Percentiles rank a stretch among this genome's conserved stretches.
phyloP scores from a whole-genome alignment of 2,113 vertebrate species.

The Rhegmatorhina hoffmannsi region DNA sequence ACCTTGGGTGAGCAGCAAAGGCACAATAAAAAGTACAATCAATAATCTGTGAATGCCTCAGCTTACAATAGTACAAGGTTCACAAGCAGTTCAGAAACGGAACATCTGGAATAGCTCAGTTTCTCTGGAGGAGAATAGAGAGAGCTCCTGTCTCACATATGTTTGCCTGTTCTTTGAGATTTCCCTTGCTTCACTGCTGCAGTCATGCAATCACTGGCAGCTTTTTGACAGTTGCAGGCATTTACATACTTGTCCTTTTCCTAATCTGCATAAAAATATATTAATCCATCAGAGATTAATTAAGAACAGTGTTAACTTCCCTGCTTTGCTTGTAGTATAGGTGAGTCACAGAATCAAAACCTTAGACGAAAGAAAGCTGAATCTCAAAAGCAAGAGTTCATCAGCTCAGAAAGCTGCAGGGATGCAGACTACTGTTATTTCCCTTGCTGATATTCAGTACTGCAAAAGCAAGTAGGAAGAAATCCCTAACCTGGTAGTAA shows the following conservation, averaged over 20 bases:
- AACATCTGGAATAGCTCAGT: constrained; percentile 7
- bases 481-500: background rate
- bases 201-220: background rate
- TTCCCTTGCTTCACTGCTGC: background rate
- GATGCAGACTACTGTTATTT: constrained; percentile 26
- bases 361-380: background rate
- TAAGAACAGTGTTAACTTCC: constrained; percentile 11
- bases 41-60: background rate
- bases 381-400: constrained; percentile 13
- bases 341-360: background rate
- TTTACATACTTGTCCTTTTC: background rate
- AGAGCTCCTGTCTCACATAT: background rate
- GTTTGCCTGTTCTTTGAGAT: background rate
- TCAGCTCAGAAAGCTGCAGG: constrained; percentile 25
- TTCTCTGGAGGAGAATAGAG: constrained; percentile 2
- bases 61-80: constrained; percentile 5
- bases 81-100: constrained; percentile 2
- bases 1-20: background rate
- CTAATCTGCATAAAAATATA: background rate
- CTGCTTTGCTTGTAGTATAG: background rate
- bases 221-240: background rate
- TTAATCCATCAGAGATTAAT: constrained; percentile 33
- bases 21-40: constrained; percentile 14
- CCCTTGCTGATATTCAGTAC: background rate
- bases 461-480: background rate